Evolutionary conservation across 1,140 invertebrate species (phyloP).

Genomic region (Panulirus ornatus): DNA sequence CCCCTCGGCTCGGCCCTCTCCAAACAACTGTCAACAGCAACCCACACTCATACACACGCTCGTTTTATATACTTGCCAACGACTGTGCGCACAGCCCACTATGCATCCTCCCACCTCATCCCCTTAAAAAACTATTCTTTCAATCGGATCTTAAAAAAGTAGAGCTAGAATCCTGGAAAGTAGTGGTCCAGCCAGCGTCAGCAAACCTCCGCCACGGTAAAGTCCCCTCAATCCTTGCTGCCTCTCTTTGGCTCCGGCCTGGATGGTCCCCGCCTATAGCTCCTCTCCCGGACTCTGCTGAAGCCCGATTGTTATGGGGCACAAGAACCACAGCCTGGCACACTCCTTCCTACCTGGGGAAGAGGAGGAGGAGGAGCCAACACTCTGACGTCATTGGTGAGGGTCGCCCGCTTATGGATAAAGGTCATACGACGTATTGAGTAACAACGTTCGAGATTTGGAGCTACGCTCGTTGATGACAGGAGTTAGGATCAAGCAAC

Average conservation of each 20-base stretch:
- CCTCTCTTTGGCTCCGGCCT: background rate
- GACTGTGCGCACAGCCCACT: background rate
- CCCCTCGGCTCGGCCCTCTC: background rate
- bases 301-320: constrained; percentile 16
- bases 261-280: background rate
- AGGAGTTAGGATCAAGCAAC: no score
- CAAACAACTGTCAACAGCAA: background rate
- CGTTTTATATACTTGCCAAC: background rate
- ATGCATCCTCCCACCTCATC: background rate
- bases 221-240: background rate
- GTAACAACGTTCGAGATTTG: no score
- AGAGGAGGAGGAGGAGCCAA: constrained; percentile 31
- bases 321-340: background rate
- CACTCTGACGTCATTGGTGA: constrained; percentile 48
- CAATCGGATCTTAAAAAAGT: background rate
- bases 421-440: constrained; percentile 39
- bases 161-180: background rate
- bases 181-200: background rate
- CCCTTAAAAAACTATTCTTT: background rate
- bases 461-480: no score
- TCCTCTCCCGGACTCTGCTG: constrained; percentile 19
- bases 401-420: constrained; percentile 52
- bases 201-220: background rate
- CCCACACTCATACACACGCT: no score
- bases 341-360: background rate